phyloP scores from a whole-genome alignment of 2,113 vertebrate genomes.

The Bufo gargarizans region DNA sequence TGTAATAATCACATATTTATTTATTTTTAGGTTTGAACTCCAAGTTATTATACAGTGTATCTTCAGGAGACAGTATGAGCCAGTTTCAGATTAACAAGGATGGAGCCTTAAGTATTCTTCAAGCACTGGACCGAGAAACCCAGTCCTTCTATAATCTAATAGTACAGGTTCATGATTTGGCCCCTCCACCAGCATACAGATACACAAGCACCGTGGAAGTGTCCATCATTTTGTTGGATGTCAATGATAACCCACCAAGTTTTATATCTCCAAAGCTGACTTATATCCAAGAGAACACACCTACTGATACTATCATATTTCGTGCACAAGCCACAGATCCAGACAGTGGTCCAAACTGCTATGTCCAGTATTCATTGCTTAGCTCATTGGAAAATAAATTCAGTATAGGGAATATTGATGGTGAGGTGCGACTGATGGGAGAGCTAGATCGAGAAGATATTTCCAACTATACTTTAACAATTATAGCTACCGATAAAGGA shows the following conservation, averaged over 20 bases:
- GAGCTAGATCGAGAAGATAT: conserved; percentile 90
- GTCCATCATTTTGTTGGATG: conserved; percentile 92
- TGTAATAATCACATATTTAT: conserved; percentile 11
- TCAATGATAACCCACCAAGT: conserved; percentile 88
- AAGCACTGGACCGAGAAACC: conserved; percentile 85
- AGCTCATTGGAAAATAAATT: conserved; percentile 80
- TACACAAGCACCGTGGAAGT: conserved; percentile 91
- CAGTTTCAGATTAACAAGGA: conserved; percentile 80
- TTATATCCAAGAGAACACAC: conserved; percentile 91
- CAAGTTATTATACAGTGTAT: conserved; percentile 82
- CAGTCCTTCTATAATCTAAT: conserved; percentile 96
- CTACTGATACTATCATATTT: conserved; percentile 88
- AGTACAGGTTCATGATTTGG: conserved; percentile 86
- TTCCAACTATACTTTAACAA: conserved; percentile 87
- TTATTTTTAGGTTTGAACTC: conserved; percentile 84
- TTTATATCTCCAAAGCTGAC: conserved; percentile 89
- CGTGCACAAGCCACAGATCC: conserved; percentile 83
- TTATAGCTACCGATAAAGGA: conserved; percentile 93
- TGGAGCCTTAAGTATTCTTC: conserved; percentile 79
- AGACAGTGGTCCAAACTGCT: conserved; percentile 95
- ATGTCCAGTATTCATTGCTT: conserved; percentile 89
- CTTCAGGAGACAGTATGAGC: conserved; percentile 84
- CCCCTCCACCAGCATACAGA: conserved; percentile 71
- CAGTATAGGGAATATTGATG: conserved; percentile 85
- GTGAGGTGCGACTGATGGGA: conserved; percentile 83